These are phyloP conservation scores for Eristalis tenax DNA, from an alignment of 2,888 invertebrate species.

Conservation along the genomic window DNA sequence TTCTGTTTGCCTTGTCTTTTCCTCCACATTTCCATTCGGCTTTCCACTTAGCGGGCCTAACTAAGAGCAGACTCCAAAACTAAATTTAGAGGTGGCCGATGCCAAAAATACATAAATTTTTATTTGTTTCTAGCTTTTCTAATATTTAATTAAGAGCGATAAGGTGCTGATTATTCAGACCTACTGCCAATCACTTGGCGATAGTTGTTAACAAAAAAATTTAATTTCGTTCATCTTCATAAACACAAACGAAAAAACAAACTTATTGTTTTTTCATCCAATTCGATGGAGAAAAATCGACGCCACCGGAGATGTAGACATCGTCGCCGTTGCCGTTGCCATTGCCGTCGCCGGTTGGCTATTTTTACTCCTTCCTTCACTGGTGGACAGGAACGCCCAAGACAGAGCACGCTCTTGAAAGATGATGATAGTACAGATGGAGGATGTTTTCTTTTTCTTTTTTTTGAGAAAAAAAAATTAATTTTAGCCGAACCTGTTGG, in stretches of 20 bases:
- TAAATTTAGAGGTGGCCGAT: neutral
- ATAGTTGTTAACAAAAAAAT: slow-evolving; percentile 18
- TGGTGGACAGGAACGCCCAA: slow-evolving; percentile 8
- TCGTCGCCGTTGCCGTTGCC: slow-evolving; percentile 36
- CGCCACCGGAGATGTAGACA: slow-evolving; percentile 19
- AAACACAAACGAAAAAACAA: slow-evolving; percentile 19
- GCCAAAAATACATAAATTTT: neutral
- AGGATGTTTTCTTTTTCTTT: slow-evolving; percentile 4
- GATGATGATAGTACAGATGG: slow-evolving; percentile 48
- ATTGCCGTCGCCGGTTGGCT: slow-evolving; percentile 32
- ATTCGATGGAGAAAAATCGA: slow-evolving; percentile 48
- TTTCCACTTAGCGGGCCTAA: slow-evolving; percentile 7
- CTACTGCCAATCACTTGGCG: neutral
- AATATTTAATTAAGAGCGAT: neutral
- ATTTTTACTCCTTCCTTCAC: slow-evolving; percentile 46
- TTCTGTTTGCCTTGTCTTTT: neutral
- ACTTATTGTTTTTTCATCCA: neutral
- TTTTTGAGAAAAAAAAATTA: neutral
- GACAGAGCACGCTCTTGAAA: slow-evolving; percentile 46
- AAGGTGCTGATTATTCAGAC: neutral
- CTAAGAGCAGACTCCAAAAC: neutral
- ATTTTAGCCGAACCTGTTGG: slow-evolving; percentile 42
- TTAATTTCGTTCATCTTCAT: slow-evolving; percentile 19
- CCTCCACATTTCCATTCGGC: neutral
- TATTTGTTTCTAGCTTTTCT: neutral